Conservation (phyloP, 2,888 invertebrate species). For the Drosophila barbarae region DNA sequence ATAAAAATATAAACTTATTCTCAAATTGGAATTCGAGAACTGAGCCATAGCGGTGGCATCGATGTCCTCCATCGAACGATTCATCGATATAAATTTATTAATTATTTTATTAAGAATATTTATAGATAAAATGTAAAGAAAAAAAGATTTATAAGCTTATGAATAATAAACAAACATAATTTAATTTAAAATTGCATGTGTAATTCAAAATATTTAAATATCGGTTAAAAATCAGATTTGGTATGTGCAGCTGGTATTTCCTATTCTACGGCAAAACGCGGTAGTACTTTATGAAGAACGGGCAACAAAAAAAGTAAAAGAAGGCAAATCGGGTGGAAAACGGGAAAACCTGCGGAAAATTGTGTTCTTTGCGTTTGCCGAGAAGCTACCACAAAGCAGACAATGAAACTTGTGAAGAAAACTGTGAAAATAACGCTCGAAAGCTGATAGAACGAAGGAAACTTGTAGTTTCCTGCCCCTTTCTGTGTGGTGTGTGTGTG, state of each 20-base stretch:
- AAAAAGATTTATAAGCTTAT: too few relatives aligned
- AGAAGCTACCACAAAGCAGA: slow-evolving; percentile 2
- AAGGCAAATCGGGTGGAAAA: slow-evolving; percentile 69
- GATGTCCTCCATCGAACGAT: too few relatives aligned
- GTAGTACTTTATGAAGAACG: slow-evolving; percentile 1
- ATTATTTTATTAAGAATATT: too few relatives aligned
- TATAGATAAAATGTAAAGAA: too few relatives aligned
- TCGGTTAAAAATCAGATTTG: too few relatives aligned
- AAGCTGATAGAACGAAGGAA: slow-evolving; percentile 11
- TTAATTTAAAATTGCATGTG: too few relatives aligned
- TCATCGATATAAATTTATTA: too few relatives aligned
- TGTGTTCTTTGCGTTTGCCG: slow-evolving; percentile 37
- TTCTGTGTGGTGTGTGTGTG: slow-evolving; percentile 14
- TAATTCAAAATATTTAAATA: too few relatives aligned
- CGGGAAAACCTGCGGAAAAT: slow-evolving; percentile 57
- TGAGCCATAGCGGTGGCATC: too few relatives aligned
- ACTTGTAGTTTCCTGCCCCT: slow-evolving; percentile 9
- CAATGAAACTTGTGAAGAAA: slow-evolving; percentile 11
- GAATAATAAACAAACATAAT: too few relatives aligned
- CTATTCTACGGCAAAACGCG: background rate
- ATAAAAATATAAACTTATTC: slow-evolving; percentile 54
- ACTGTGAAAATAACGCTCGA: background rate
- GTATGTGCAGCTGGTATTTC: background rate
- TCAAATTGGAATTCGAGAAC: slow-evolving; percentile 27
- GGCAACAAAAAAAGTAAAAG: slow-evolving; percentile 26